Percentiles rank a stretch among this genome's conserved stretches.
Conservation (phyloP, 2,113 vertebrate species). For the Saimiri boliviensis region DNA sequence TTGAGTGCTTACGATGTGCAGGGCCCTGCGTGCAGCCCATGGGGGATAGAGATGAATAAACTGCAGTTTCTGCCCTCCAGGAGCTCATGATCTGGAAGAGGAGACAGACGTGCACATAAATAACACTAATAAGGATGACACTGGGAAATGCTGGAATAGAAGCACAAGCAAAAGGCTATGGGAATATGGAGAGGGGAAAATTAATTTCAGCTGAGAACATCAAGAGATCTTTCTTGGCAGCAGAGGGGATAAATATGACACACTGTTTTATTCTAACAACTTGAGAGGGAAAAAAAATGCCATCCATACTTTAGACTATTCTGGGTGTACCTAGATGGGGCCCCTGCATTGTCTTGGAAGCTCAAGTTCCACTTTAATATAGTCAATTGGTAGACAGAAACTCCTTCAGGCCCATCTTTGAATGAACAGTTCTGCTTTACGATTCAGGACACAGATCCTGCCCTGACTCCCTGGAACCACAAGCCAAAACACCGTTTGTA, state of each 20-base stretch:
- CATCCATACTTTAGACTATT: background rate
- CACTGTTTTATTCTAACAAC: conserved; percentile 7
- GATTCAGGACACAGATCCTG: background rate
- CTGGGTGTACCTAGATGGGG: background rate
- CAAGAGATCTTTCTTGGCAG: conserved; percentile 10
- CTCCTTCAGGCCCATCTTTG: background rate
- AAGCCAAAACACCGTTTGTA: background rate
- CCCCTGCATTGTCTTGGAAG: background rate
- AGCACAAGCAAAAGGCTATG: background rate
- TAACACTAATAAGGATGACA: conserved; percentile 53
- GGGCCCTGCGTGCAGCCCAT: background rate
- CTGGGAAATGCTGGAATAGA: background rate
- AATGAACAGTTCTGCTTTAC: background rate
- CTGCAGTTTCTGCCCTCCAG: conserved; percentile 30
- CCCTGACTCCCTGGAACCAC: background rate
- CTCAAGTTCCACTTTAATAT: background rate
- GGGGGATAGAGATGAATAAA: conserved; percentile 57
- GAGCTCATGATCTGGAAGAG: conserved; percentile 55
- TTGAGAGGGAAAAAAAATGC: background rate
- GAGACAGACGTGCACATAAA: conserved; percentile 55
- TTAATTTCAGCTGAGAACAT: background rate
- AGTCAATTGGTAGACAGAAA: background rate
- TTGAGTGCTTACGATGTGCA: conserved; percentile 52
- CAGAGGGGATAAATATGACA: background rate
- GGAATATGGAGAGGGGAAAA: background rate